Conservation (phyloP, 2,888 invertebrate species). For the Lycia hirtaria region DNA sequence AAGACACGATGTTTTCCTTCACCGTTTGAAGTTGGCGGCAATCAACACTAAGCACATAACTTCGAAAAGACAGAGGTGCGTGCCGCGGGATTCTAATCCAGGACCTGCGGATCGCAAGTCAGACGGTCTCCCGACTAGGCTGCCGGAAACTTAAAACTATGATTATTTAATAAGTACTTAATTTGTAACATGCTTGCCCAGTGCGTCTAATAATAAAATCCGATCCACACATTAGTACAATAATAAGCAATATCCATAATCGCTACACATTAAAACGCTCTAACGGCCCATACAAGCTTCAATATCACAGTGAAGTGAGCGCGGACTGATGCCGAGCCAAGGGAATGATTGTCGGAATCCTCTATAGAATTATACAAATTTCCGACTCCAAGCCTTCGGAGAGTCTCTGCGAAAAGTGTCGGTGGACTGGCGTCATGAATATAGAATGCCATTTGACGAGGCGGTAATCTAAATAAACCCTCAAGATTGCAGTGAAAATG, state of each 20-base stretch:
- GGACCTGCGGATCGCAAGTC: too few relatives aligned
- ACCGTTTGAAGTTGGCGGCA: too few relatives aligned
- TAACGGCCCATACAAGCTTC: constrained; percentile 1
- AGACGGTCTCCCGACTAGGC: too few relatives aligned
- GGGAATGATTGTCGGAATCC: constrained; percentile 41
- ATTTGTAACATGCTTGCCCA: constrained; percentile 5
- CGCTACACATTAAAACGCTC: constrained; percentile 38
- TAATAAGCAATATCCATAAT: constrained; percentile 26
- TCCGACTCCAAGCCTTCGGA: constrained; percentile 48
- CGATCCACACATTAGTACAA: constrained; percentile 19
- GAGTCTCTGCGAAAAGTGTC: constrained; percentile 51
- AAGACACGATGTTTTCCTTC: too few relatives aligned
- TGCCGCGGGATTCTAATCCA: too few relatives aligned
- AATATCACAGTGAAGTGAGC: constrained; percentile 43
- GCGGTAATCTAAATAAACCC: constrained; percentile 67
- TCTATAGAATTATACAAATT: constrained; percentile 53
- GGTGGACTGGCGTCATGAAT: constrained; percentile 59
- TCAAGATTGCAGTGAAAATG: constrained; percentile 56
- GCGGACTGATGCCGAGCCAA: constrained; percentile 12
- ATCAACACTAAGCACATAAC: too few relatives aligned
- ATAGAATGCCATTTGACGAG: constrained; percentile 57
- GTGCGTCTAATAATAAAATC: constrained; percentile 12
- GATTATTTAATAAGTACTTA: background rate
- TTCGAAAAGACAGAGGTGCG: too few relatives aligned
- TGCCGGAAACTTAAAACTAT: too few relatives aligned